Evolutionary conservation across 2,797 vertebrate genomes (phyloP), one percentile per base, ranked within the genome.

Genomic region (Novumbra hubbsi): DNA sequence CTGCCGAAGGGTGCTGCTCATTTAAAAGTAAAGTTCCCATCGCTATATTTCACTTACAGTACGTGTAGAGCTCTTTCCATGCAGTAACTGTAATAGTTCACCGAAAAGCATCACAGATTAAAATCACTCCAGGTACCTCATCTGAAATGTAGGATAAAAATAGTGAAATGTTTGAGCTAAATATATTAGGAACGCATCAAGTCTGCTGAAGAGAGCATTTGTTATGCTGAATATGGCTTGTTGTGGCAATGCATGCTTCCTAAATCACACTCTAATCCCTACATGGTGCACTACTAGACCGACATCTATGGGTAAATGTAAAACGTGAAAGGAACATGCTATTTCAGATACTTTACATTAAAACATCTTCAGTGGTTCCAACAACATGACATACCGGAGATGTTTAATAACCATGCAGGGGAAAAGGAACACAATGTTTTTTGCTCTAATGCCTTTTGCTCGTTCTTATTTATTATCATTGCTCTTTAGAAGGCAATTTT

Each of bases 21-120:
- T 87, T 87, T 87, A 78, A 87, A 88, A 81, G 89, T 89, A 72
- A 84, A 64, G 90, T 90, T 63, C 27, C 15, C 7, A 30, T 16
- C 14, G 28, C 15, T 60, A 30, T 64, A 16, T 32, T 30, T 6
- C 1, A 64, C 62, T 30, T 24, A 62, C 21, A 17, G 30, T 19
- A 64, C 27, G 32, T 9, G 8, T 4, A 64, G 12, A 5, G 4
- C 0, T 16, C 7, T 32, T 30, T 64, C 15, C 30, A 17, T 16
- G 15, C 5, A 30, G 62, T 32, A 16, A 64, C 32, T 32, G 41
- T 45, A 45, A 16, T 19, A 69, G 67, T 32, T 14, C n/a, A 48
- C 16, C 11, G 24, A 50, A 69, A 50, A 69, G 9, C 6, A 6
- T 49, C 17, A 69, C 15, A 69, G 45, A 50, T 27, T 50, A 69